Conservation (phyloP, 2,888 invertebrate species). For the Eulithis testata region DNA sequence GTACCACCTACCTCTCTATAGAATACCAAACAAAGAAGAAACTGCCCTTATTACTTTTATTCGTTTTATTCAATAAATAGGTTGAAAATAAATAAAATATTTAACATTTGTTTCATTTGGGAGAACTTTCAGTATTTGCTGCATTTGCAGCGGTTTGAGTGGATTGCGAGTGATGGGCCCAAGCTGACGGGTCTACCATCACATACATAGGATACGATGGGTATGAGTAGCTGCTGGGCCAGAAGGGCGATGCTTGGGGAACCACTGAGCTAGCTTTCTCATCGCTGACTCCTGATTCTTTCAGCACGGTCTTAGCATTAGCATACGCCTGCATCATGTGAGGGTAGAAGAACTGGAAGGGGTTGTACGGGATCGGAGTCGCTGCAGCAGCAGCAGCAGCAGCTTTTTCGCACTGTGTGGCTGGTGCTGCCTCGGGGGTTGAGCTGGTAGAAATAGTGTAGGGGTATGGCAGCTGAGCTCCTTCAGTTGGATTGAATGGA, state of each 20-base stretch:
- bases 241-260: slow-evolving; percentile 56
- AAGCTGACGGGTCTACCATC: slow-evolving; percentile 69
- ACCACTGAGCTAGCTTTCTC: slow-evolving; percentile 53
- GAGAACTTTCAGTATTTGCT: slow-evolving; percentile 35
- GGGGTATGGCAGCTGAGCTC: slow-evolving; percentile 53
- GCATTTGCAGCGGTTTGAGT: slow-evolving; percentile 47
- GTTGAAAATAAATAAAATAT: not conserved
- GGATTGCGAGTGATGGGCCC: slow-evolving; percentile 57
- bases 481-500: slow-evolving; percentile 53
- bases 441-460: slow-evolving; percentile 49
- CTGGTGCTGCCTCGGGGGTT: slow-evolving; percentile 47
- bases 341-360: slow-evolving; percentile 70
- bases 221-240: slow-evolving; percentile 54
- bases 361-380: slow-evolving; percentile 54
- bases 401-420: slow-evolving; percentile 48
- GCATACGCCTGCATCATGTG: slow-evolving; percentile 71
- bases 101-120: slow-evolving; percentile 6
- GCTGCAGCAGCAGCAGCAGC: slow-evolving; percentile 41
- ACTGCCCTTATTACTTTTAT: no score
- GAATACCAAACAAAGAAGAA: no score
- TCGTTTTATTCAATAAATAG: slow-evolving; percentile 1
- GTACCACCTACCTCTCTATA: no score
- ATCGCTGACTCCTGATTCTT: slow-evolving; percentile 61
- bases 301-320: slow-evolving; percentile 62
- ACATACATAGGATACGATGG: slow-evolving; percentile 72